These are phyloP conservation scores for Porphyrio hochstetteri DNA, from an alignment of 2,113 vertebrate genomes.

Conservation along the genomic window DNA sequence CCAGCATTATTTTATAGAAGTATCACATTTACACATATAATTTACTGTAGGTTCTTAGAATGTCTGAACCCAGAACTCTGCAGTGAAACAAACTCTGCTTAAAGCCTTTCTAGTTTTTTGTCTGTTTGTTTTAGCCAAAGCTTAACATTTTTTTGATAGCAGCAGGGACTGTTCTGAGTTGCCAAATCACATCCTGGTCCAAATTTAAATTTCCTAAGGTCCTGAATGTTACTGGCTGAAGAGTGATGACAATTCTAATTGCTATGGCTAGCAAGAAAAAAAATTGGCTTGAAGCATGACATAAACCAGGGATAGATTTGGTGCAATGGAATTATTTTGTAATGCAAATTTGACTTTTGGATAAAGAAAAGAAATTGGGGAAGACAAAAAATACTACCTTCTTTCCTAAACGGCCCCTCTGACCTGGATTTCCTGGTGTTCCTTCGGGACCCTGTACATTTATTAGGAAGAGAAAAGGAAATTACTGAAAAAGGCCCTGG, in stretches of 20 bases:
- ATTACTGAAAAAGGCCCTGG: not conserved
- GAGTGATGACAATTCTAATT: not conserved
- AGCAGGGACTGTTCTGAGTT: not conserved
- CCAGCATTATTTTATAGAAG: not conserved
- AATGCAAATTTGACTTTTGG: not conserved
- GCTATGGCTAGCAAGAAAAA: not conserved
- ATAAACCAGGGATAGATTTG: not conserved
- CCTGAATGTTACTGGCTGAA: not conserved
- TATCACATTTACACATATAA: not conserved
- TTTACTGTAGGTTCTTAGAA: not conserved
- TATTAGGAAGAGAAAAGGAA: conserved; percentile 31
- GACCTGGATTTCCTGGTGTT: conserved; percentile 83
- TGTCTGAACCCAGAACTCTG: not conserved
- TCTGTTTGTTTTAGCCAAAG: not conserved
- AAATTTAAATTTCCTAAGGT: not conserved
- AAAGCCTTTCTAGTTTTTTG: not conserved
- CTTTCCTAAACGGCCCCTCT: conserved; percentile 88
- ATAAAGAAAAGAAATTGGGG: not conserved
- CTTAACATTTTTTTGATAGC: not conserved
- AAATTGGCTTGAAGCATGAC: not conserved
- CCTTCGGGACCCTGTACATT: conserved; percentile 89
- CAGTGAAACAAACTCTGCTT: not conserved
- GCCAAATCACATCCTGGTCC: not conserved
- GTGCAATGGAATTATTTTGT: not conserved
- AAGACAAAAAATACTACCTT: conserved; percentile 79